Conservation (phyloP, 2,888 invertebrate species). For the Heteropelma amictum region DNA sequence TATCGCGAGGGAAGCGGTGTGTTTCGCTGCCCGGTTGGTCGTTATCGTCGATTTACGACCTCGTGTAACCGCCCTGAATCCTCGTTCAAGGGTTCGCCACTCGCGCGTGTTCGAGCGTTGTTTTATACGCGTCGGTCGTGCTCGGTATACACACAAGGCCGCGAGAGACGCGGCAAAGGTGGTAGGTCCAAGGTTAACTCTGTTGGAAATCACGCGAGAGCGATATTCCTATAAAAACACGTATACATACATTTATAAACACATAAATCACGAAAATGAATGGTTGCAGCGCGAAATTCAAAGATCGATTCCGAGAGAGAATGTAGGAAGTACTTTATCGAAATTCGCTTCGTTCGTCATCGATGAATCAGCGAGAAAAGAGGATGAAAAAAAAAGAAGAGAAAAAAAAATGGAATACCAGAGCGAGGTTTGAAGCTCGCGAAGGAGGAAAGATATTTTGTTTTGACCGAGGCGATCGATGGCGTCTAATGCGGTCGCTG, state of each 20-base stretch:
- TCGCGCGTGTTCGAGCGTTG: background rate
- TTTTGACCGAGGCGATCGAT: slow-evolving; percentile 40
- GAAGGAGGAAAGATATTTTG: slow-evolving; percentile 29
- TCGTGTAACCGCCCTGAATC: slow-evolving; percentile 68
- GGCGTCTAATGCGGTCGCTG: slow-evolving; percentile 43
- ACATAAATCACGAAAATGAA: slow-evolving; percentile 29
- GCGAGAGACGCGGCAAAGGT: slow-evolving; percentile 42
- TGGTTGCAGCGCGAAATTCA: slow-evolving; percentile 8
- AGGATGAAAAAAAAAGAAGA: background rate
- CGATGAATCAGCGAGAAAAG: background rate
- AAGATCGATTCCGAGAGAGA: background rate
- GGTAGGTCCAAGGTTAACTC: slow-evolving; percentile 52
- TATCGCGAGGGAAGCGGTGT: slow-evolving; percentile 56
- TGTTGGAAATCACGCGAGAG: slow-evolving; percentile 38
- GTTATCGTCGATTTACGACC: slow-evolving; percentile 71
- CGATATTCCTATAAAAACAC: too few species aligned
- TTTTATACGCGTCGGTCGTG: background rate
- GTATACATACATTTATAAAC: too few species aligned
- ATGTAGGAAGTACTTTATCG: too few species aligned
- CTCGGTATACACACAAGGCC: slow-evolving; percentile 26
- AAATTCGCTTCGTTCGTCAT: too few species aligned
- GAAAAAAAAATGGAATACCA: background rate
- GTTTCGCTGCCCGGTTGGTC: slow-evolving; percentile 60
- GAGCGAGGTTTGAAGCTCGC: background rate
- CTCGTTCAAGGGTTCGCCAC: slow-evolving; percentile 61